Conservation (phyloP, 2,797 vertebrate species). For the Ispidina picta region DNA sequence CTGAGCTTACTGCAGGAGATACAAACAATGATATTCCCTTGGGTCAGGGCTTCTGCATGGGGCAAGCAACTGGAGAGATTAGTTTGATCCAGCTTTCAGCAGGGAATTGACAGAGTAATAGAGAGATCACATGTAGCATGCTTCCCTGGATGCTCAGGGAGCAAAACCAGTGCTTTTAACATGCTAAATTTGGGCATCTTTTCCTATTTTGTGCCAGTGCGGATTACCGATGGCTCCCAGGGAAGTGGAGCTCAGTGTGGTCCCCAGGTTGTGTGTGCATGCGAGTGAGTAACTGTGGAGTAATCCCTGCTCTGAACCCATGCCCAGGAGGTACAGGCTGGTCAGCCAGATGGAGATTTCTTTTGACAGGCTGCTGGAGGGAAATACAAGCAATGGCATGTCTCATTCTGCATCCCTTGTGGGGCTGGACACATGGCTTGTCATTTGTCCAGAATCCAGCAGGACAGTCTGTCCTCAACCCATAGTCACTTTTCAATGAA, state of each 20-base stretch:
- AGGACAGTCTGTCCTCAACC: slow-evolving; percentile 41
- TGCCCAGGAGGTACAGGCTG: slow-evolving; percentile 18
- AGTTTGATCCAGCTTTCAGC: neutral
- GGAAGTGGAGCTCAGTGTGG: neutral
- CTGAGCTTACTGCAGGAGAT: neutral
- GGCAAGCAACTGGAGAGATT: neutral
- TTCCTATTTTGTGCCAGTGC: neutral
- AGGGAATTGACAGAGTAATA: neutral
- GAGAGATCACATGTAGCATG: neutral
- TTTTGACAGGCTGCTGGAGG: slow-evolving; percentile 55
- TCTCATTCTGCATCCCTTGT: slow-evolving; percentile 8
- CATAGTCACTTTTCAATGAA: neutral
- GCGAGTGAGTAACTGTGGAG: slow-evolving; percentile 4
- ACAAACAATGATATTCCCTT: neutral
- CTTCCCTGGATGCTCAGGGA: neutral
- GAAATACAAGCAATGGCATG: neutral
- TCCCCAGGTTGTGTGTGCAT: neutral
- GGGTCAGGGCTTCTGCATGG: neutral
- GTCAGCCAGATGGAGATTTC: slow-evolving; percentile 39
- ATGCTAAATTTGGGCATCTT: neutral
- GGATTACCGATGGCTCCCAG: neutral
- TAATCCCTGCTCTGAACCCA: neutral
- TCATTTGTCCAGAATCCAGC: slow-evolving; percentile 38
- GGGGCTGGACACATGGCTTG: slow-evolving; percentile 19
- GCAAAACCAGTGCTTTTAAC: neutral